Evolutionary conservation across 2,113 vertebrate species (phyloP).

Genomic region (Plecotus auritus): DNA sequence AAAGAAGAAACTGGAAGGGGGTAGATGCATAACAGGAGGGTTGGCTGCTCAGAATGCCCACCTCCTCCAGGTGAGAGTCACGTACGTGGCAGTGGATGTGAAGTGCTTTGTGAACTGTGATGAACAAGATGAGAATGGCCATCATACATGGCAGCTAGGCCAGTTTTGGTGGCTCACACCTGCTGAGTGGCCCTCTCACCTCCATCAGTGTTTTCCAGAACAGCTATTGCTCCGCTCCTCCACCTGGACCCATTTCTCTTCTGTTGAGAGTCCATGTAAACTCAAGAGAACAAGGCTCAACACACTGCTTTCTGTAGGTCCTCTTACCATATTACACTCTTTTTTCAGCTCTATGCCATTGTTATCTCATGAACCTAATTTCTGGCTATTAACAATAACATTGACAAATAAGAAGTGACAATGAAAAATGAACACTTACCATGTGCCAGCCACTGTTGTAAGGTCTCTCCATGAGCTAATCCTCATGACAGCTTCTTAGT

Average conservation of each 20-base stretch:
- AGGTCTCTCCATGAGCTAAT: neutral
- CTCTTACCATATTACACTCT: neutral
- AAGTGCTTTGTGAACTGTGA: neutral
- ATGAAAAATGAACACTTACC: neutral
- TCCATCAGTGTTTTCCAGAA: neutral
- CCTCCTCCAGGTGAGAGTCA: neutral
- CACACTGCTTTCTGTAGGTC: fast-evolving
- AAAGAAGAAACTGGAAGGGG: neutral
- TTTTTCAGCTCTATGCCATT: neutral
- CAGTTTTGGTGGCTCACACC: neutral
- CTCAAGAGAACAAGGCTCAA: neutral
- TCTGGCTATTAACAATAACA: neutral
- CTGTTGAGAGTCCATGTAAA: neutral
- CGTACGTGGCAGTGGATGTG: fast-evolving
- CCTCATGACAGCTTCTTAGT: neutral
- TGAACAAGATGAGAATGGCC: neutral
- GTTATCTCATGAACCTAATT: neutral
- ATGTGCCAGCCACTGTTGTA: neutral
- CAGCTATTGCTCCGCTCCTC: neutral
- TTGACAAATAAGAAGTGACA: neutral
- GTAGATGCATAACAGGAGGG: fast-evolving
- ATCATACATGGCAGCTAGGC: neutral
- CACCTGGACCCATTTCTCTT: neutral
- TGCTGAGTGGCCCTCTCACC: neutral
- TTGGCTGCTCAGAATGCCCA: neutral